phyloP scores from a whole-genome alignment of 1,140 invertebrate species.

The Uloborus diversus region DNA sequence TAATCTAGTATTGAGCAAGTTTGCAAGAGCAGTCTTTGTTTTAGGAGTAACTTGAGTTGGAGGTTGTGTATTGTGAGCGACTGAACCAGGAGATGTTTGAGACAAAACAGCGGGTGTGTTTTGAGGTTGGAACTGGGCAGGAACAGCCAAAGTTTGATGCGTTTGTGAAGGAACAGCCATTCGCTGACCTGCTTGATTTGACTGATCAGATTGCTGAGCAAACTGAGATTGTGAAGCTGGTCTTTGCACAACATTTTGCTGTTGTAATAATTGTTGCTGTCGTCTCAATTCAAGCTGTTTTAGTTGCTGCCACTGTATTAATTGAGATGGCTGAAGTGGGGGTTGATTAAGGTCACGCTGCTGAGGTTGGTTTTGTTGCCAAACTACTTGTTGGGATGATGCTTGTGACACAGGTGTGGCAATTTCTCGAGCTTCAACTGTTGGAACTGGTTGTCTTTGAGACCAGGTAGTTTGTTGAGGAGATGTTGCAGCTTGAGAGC shows the following conservation, averaged over 20 bases:
- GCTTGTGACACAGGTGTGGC: background rate
- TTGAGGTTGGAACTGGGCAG: conserved; percentile 33
- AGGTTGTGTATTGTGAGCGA: conserved; percentile 1
- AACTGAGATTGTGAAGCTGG: conserved; percentile 22
- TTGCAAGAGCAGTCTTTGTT: conserved; percentile 94
- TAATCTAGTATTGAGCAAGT: conserved; percentile 89
- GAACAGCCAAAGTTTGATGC: conserved; percentile 23
- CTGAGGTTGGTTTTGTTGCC: conserved; percentile 63
- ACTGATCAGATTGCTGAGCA: conserved; percentile 13
- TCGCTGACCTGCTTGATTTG: background rate
- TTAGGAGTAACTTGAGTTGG: conserved; percentile 81
- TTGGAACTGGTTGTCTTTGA: conserved; percentile 8
- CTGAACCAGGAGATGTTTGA: conserved; percentile 22
- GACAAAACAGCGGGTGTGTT: conserved; percentile 18
- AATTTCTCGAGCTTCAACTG: conserved; percentile 3
- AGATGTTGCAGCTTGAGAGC: conserved; percentile 15
- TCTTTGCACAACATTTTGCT: conserved; percentile 18
- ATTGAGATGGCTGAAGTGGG: conserved; percentile 51
- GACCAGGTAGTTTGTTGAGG: conserved; percentile 45
- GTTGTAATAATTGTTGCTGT: conserved; percentile 61
- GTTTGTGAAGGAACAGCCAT: background rate
- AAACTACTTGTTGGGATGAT: conserved; percentile 28
- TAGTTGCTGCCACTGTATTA: conserved; percentile 57
- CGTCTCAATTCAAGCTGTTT: conserved; percentile 48
- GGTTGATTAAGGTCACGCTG: conserved; percentile 25